Evolutionary conservation across 2,797 vertebrate genomes (phyloP).

Genomic region (Eutrigla gurnardus): DNA sequence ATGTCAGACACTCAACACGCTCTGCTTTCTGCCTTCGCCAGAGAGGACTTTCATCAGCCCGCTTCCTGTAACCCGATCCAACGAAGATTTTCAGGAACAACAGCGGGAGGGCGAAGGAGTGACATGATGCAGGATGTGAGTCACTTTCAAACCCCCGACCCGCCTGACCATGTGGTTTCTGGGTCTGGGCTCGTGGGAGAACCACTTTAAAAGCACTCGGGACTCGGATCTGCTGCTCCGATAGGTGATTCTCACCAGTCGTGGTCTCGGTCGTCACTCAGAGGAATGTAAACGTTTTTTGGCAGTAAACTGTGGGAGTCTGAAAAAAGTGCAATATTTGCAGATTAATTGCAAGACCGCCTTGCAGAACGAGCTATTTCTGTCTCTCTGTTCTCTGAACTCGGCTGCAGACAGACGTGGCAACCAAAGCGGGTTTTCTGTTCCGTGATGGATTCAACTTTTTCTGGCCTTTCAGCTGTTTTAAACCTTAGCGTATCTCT

Average conservation of each 20-base stretch:
- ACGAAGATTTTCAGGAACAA: conserved; percentile 3
- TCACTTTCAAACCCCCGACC: conserved; percentile 46
- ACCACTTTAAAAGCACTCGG: conserved; percentile 22
- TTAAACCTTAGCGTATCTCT: background rate
- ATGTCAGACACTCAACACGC: conserved; percentile 6
- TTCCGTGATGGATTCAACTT: conserved; percentile 15
- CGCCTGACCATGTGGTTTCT: conserved; percentile 47
- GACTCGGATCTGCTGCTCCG: conserved; percentile 27
- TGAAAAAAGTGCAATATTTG: conserved; percentile 45
- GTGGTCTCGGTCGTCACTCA: conserved; percentile 23
- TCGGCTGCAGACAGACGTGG: conserved; percentile 9
- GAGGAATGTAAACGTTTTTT: conserved; percentile 21
- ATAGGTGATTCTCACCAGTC: conserved; percentile 43
- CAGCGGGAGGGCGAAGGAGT: conserved; percentile 17
- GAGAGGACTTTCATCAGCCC: conserved; percentile 11
- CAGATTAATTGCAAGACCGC: conserved; percentile 38
- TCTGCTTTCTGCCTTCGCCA: background rate
- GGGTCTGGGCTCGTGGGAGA: conserved; percentile 36
- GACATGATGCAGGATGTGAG: conserved; percentile 58
- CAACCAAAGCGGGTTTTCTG: conserved; percentile 32
- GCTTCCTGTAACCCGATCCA: conserved; percentile 23
- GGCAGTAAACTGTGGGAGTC: conserved; percentile 29
- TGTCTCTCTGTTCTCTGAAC: conserved; percentile 9
- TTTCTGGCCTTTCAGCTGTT: background rate
- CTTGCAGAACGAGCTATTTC: conserved; percentile 26